Evolutionary conservation across 1,140 invertebrate genomes (phyloP), one percentile per base, ranked within the genome.

Genomic region (Theocolax elegans): DNA sequence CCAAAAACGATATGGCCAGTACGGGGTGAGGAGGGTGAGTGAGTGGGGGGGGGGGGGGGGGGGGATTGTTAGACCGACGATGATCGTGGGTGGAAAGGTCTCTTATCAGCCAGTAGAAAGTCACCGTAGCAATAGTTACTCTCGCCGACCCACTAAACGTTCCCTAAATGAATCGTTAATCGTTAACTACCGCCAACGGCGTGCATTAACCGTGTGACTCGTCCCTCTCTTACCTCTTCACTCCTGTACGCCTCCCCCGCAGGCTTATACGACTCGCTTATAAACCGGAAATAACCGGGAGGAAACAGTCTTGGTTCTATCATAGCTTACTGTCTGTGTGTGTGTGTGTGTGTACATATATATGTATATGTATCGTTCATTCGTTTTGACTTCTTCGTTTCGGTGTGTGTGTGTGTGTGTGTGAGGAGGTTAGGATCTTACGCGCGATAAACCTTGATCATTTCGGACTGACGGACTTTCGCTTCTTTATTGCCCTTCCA

Each of bases 91-190:
- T 8, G 40, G 56, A 63, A 62, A 48, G 58, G 31, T 63, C 67
- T 54, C 67, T 70, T 70, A 70, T 70, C 67, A 74, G 74, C 67
- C 74, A 64, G 76, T 74, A 73, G 65, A 63, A 67, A 70, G 67
- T 72, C 75, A 68, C 69, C 72, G 74, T 71, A 74, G n/a, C n/a
- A n/a, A n/a, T n/a, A n/a, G n/a, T n/a, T n/a, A n/a, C 54, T 72
- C 31, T 6, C 35, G 35, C 29, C 66, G 25, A 51, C 65, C 74
- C 71, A 82, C 77, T 82, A 84, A 85, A 83, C 77, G 78, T 78
- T 84, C 63, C 76, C 77, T 83, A 84, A 85, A 85, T 85, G 81
- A 84, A 85, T 85, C 83, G 80, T 85, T 85, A 85, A 85, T 85
- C 80, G 82, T 84, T 84, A 84, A 85, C 79, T 79, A 77, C 78